Base-by-base conservation (phyloP, 2,797 vertebrate genomes). In the Sylvilagus floridanus region DNA sequence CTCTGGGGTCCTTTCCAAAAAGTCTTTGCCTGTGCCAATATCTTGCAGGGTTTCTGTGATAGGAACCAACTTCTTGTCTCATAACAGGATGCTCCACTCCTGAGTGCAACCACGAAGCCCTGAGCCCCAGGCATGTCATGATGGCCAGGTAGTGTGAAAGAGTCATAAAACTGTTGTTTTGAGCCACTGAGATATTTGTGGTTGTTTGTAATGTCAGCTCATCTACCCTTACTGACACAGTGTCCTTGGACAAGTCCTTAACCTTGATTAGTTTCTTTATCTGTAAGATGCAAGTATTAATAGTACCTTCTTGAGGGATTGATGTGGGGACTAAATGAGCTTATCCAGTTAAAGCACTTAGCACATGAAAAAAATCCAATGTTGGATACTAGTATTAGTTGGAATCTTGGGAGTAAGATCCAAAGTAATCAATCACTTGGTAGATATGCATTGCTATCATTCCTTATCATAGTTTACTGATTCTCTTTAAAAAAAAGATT, bases 261-360 rank as follows among this genome's bases (percentile, higher is more conserved):
- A 77, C 47, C 63, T 90, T n/a, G 81, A 37, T 66, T 76, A 90
- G 52, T 84, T 81, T 92, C 35, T 26, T 91, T 95, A 68, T 86
- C 63, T 90, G 17, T 37, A 57, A 60, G 13, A 91, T 47, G 24
- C 87, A 16, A 42, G 78, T 50, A 84, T 88, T 78, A 87, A 73
- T 79, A 71, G 50, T 54, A 62, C 13, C 30, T 82, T 24, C 13
- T 86, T 47, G 42, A 19, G 22, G 77, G 5, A 22, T 82, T 95
- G 37, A 10, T 54, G 1, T 92, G 73, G 73, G 62, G 9, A 54
- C 60, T 50, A 32, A 88, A 66, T 66, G 14, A 91, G 47, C 84
- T 91, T 84, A 81, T 89, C 62, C 54, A 84, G 35, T 77, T 91
- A 91, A 95, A 94, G 60, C 52, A 89, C n/a, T 93, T 79, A 91